Percentiles rank a stretch among this genome's conserved stretches.
phyloP scores from a whole-genome alignment of 2,113 vertebrate genomes.

The Caretta caretta region DNA sequence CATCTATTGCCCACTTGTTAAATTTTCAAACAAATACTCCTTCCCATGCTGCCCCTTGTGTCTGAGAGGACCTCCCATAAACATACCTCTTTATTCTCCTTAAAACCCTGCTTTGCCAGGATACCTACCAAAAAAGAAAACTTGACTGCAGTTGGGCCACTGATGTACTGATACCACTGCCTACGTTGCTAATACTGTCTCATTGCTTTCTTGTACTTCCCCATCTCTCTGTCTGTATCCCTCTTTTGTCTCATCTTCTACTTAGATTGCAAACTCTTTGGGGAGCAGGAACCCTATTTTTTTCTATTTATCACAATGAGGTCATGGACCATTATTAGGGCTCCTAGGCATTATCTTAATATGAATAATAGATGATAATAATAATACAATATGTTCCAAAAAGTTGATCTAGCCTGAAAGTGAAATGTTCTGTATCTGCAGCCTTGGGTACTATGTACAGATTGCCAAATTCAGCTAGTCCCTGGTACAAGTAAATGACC shows the following conservation, averaged over 20 bases:
- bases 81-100: neutral
- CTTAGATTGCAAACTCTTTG: neutral
- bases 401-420: neutral
- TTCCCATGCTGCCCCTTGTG: neutral
- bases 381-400: neutral
- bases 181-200: neutral
- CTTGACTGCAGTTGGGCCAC: neutral
- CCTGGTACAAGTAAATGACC: neutral
- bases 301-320: neutral
- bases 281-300: neutral
- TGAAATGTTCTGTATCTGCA: neutral
- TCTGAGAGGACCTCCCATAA: neutral
- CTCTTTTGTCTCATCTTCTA: neutral
- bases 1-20: neutral
- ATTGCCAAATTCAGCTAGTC: neutral
- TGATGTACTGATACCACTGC: neutral
- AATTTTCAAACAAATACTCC: neutral
- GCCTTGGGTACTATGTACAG: neutral
- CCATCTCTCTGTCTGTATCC: neutral
- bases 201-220: neutral
- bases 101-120: neutral
- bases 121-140: neutral
- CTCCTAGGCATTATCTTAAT: neutral
- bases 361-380: too few relatives aligned
- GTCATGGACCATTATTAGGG: neutral